These are phyloP conservation scores for Heliothis virescens DNA, from an alignment of 1,140 invertebrate species.

Conservation along the genomic window DNA sequence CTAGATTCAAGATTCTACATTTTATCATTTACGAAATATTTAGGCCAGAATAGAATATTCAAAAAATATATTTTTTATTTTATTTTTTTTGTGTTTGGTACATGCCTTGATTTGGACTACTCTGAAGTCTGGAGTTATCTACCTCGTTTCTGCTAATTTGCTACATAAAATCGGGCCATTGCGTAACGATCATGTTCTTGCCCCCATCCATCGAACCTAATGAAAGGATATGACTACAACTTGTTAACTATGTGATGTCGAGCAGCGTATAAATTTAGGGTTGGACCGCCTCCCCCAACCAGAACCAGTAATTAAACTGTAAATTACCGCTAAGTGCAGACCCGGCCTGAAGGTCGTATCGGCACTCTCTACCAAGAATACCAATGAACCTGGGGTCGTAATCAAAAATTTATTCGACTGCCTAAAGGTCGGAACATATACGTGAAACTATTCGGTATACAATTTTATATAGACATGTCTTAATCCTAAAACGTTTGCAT, in stretches of 20 bases:
- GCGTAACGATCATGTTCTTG: slow-evolving; percentile 19
- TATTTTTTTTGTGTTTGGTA: too few relatives aligned
- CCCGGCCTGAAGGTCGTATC: slow-evolving; percentile 72
- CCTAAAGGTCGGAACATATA: slow-evolving; percentile 32
- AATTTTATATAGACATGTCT: neutral
- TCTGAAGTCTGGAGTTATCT: neutral
- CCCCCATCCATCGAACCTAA: slow-evolving; percentile 30
- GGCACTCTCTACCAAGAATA: slow-evolving; percentile 67
- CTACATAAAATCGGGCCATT: neutral
- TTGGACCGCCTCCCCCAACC: slow-evolving; percentile 28
- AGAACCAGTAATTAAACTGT: slow-evolving; percentile 77
- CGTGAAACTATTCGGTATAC: slow-evolving; percentile 28
- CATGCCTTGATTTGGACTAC: too few relatives aligned
- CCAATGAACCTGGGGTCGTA: slow-evolving; percentile 68
- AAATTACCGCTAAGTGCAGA: slow-evolving; percentile 75
- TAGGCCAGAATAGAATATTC: too few relatives aligned
- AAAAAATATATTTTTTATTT: too few relatives aligned
- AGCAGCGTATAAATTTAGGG: slow-evolving; percentile 43
- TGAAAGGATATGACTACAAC: slow-evolving; percentile 46
- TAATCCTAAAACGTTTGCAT: neutral
- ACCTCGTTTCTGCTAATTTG: neutral
- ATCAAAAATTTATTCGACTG: slow-evolving; percentile 71
- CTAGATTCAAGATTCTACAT: too few relatives aligned
- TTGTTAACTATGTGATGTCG: slow-evolving; percentile 47
- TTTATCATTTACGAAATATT: too few relatives aligned